Conservation (phyloP, 2,113 vertebrate species). For the Danionella cerebrum region DNA sequence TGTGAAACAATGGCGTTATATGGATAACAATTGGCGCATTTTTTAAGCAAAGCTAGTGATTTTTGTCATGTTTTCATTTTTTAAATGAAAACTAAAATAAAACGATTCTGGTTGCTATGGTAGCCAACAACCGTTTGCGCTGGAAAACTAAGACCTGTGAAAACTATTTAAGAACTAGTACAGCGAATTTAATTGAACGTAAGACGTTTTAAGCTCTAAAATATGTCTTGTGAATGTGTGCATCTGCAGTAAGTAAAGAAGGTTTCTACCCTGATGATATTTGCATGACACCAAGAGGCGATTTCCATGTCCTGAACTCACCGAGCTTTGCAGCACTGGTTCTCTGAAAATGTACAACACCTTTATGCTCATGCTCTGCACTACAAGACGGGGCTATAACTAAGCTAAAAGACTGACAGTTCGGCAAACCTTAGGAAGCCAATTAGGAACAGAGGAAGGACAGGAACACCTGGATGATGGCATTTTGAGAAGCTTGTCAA, state of each 20-base stretch:
- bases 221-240: not conserved
- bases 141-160: too few species aligned
- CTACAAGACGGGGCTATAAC: not conserved
- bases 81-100: too few species aligned
- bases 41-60: too few species aligned
- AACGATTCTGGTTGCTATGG: too few species aligned
- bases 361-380: not conserved
- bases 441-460: constrained; percentile 1
- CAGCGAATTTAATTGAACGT: not conserved
- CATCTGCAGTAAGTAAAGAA: not conserved
- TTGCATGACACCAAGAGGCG: not conserved
- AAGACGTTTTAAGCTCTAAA: not conserved
- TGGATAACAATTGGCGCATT: too few species aligned
- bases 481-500: not conserved
- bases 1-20: too few species aligned
- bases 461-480: not conserved
- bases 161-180: too few species aligned
- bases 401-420: not conserved
- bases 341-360: not conserved
- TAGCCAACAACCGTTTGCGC: too few species aligned
- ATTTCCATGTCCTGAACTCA: not conserved
- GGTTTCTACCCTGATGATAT: not conserved
- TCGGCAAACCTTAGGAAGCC: not conserved
- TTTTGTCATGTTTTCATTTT: too few species aligned
- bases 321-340: too few species aligned